Evolutionary conservation across 2,113 vertebrate species (phyloP).

Genomic region (Syrmaticus mikado): DNA sequence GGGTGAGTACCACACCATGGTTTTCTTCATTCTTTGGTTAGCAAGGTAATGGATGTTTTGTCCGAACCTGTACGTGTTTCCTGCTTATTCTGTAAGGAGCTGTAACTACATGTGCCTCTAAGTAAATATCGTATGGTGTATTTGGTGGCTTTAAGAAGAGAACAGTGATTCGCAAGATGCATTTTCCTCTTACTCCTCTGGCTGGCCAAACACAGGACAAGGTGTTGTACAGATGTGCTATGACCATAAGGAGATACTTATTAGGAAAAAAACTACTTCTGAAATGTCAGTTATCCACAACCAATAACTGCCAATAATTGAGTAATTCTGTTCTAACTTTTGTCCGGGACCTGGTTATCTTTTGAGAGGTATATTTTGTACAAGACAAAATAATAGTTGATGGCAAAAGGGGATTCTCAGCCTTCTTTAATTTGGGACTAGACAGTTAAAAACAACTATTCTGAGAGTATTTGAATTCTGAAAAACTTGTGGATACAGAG

Average conservation of each 20-base stretch:
- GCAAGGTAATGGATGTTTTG: not conserved
- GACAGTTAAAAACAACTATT: not conserved
- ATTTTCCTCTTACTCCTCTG: not conserved
- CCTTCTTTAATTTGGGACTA: not conserved
- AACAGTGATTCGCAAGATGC: not conserved
- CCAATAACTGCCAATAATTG: not conserved
- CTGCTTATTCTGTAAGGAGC: not conserved
- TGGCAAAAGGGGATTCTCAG: not conserved
- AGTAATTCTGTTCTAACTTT: not conserved
- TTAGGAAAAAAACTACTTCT: not conserved
- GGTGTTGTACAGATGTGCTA: not conserved
- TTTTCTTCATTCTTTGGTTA: not conserved
- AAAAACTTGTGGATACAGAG: not conserved
- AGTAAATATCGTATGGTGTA: rapidly evolving
- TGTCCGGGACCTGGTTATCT: not conserved
- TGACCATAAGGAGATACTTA: not conserved
- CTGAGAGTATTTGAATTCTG: not conserved
- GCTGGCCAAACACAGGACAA: rapidly evolving
- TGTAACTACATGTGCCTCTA: no score
- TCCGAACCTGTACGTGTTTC: rapidly evolving
- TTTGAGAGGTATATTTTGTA: not conserved
- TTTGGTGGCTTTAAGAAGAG: rapidly evolving
- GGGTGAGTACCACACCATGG: rapidly evolving
- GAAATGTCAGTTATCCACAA: not conserved
- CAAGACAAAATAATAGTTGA: not conserved